These are phyloP conservation scores for Urocitellus parryii DNA, from an alignment of 2,113 vertebrate species.

Conservation along the genomic window DNA sequence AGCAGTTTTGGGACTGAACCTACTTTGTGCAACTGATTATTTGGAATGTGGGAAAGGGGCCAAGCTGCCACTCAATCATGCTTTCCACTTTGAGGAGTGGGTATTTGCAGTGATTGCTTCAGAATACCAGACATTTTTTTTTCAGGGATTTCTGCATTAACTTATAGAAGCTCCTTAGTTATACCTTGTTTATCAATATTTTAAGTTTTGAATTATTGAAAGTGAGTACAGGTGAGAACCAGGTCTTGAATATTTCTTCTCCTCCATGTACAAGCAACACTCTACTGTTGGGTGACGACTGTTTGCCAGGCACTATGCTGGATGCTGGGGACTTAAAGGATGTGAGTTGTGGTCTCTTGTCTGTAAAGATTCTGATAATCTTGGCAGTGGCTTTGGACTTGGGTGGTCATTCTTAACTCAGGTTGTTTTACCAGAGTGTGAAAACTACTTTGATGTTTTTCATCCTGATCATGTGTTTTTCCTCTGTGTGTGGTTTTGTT, in stretches of 20 bases:
- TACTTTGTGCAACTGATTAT: conserved; percentile 68
- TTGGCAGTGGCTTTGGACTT: conserved; percentile 23
- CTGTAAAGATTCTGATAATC: neutral
- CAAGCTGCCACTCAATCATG: neutral
- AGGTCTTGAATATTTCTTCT: neutral
- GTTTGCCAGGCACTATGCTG: neutral
- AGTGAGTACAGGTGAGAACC: neutral
- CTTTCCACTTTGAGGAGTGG: neutral
- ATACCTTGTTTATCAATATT: neutral
- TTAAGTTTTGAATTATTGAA: neutral
- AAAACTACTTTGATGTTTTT: conserved; percentile 10
- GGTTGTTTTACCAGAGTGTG: neutral
- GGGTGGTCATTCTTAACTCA: neutral
- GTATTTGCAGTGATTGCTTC: neutral
- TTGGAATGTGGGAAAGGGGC: conserved; percentile 24
- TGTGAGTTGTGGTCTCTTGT: neutral
- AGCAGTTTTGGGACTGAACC: conserved; percentile 44
- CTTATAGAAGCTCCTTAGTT: neutral
- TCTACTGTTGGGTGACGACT: neutral
- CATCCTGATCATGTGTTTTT: neutral
- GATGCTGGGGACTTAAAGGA: neutral
- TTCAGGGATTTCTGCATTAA: neutral
- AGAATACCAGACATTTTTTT: neutral
- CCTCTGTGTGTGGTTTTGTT: neutral
- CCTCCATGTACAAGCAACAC: neutral